Percentiles rank a stretch among this genome's conserved stretches.
Evolutionary conservation across 2,888 invertebrate species (phyloP).

Genomic region (Atethmia centrago): DNA sequence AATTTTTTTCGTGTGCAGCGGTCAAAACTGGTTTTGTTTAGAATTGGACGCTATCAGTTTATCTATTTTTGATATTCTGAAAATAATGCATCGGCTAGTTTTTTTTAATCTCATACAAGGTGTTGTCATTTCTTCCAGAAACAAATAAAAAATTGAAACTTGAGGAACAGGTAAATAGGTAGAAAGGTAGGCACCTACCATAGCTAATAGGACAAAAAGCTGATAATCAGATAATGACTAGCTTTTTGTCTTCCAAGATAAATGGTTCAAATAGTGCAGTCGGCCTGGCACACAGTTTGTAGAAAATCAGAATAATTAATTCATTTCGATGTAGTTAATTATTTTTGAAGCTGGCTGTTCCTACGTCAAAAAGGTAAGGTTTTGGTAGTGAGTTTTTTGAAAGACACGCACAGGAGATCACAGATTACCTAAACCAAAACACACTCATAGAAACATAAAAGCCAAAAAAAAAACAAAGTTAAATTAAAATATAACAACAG

Average conservation of each 20-base stretch:
- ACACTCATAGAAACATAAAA: no score
- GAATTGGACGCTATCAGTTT: conserved; percentile 52
- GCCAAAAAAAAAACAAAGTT: no score
- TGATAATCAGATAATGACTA: not conserved
- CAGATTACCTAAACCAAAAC: no score
- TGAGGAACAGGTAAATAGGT: no score
- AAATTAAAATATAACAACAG: no score
- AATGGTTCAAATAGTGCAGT: not conserved
- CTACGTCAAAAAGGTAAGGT: not conserved
- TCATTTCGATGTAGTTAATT: not conserved
- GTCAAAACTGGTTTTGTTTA: conserved; percentile 70
- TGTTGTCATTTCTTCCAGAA: conserved; percentile 12
- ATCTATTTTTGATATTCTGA: conserved; percentile 58
- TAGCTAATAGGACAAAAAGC: not conserved
- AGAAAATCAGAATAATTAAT: not conserved
- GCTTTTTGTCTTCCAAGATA: not conserved
- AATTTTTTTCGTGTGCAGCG: conserved; percentile 67
- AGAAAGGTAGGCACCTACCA: no score
- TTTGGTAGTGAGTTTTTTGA: no score
- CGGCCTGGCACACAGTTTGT: not conserved
- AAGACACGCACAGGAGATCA: no score
- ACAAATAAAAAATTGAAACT: not conserved
- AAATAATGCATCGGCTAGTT: conserved; percentile 18
- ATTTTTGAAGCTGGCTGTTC: not conserved
- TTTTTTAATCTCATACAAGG: conserved; percentile 43